Evolutionary conservation across 2,888 invertebrate genomes (phyloP), one percentile per base, ranked within the genome.

Genomic region (Drosophila eohydei): DNA sequence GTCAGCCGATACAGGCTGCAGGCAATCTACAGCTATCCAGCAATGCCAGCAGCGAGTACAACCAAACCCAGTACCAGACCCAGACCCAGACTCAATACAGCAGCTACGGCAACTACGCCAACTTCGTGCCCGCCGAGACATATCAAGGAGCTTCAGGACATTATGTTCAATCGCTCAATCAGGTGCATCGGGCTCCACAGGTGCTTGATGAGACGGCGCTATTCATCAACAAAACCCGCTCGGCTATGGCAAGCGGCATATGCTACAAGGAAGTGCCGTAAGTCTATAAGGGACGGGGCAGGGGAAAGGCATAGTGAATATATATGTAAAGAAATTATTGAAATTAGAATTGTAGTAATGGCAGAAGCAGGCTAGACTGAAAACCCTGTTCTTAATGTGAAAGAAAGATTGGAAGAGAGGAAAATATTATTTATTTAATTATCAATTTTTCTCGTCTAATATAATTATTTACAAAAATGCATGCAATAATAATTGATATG

Each of bases 201-300:
- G 63, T 89, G 30, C 68, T 91, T 2, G 93, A 93, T 66, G 87
- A 90, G 54, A 91, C 90, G 1, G 91, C 92, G 7, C 79, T 91
- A 51, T 93, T 93, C 51, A 90, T 92, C 46, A 93, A 93, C 60
- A 85, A 86, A 43, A 93, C 93, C 9, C 91, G 94, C 8, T 88
- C 90, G 0, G 81, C 83, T 1, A 92, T 93, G 88, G 86, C 92
- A 44, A 85, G 91, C 48, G 93, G 93, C 4, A 57, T 93, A 57
- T 93, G 93, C 64, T 89, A 75, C 63, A 92, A 82, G 60, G 93
- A 93, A 90, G 93, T 93, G 48, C 91, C 92, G 93, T 93, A 91
- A 92, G 93, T 92, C 16, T 36, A 9, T 8, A 21, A 26, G 6
- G 5, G 3, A 11, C 11, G 7, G 12, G 4, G 1, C 14, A n/a